phyloP scores from a whole-genome alignment of 2,113 vertebrate genomes.

The Chaetops frenatus region DNA sequence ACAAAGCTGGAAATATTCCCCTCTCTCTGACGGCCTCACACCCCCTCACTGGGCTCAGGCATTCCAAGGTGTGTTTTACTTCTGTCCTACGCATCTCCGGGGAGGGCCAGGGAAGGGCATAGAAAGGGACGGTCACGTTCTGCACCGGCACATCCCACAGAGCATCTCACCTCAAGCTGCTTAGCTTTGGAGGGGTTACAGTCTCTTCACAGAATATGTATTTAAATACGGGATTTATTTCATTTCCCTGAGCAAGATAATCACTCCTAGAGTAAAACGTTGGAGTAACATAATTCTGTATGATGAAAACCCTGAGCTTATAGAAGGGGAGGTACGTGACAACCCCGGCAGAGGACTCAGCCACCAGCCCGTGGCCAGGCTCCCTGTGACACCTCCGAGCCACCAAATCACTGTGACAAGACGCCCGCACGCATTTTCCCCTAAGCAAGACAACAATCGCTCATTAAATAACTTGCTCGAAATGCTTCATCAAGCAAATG shows the following conservation, averaged over 20 bases:
- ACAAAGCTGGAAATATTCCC: accelerated
- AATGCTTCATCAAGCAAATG: not conserved
- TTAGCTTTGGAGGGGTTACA: not conserved
- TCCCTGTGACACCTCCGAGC: not conserved
- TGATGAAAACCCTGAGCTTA: not conserved
- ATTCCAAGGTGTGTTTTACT: not conserved
- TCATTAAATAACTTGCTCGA: not conserved
- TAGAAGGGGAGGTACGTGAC: not conserved
- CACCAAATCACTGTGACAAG: not conserved
- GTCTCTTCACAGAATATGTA: not conserved
- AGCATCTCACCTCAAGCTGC: not conserved
- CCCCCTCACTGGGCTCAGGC: not conserved
- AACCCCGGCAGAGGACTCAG: not conserved
- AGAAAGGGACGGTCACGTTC: not conserved
- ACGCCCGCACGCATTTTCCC: accelerated
- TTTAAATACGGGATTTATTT: conserved; percentile 15
- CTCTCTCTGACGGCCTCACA: not conserved
- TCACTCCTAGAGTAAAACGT: not conserved
- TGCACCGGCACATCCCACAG: not conserved
- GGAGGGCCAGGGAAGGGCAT: not conserved
- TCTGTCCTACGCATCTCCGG: not conserved
- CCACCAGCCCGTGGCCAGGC: not conserved
- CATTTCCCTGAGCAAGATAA: conserved; percentile 1
- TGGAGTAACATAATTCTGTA: not conserved
- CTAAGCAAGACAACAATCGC: accelerated